Percentiles rank a stretch among this genome's conserved stretches.
These are phyloP conservation scores for Lamellibrachia luymesi DNA, from an alignment of 1,140 invertebrate genomes.

Conservation along the genomic window DNA sequence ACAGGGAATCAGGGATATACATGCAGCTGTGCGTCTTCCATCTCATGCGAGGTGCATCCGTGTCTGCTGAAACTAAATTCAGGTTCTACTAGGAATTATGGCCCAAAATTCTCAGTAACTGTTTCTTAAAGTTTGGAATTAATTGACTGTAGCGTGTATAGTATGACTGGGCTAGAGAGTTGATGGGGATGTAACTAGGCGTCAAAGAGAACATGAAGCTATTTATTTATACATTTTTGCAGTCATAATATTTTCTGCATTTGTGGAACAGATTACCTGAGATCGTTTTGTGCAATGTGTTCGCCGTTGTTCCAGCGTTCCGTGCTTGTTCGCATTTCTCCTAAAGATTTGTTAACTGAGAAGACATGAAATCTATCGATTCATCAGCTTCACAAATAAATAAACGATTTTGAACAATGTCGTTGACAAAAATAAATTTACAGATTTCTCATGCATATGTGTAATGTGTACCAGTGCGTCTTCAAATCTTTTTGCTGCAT, in stretches of 20 bases:
- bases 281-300: background rate
- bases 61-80: background rate
- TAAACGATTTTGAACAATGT: background rate
- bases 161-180: background rate
- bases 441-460: too few species aligned
- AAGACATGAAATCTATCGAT: background rate
- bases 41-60: background rate
- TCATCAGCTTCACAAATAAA: background rate
- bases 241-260: background rate
- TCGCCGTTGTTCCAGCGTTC: background rate
- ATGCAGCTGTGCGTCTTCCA: background rate
- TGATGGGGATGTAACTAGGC: background rate
- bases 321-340: background rate
- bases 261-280: background rate
- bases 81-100: background rate
- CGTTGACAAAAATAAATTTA: background rate
- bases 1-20: background rate
- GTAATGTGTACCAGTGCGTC: background rate
- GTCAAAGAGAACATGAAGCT: background rate
- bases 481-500: too few species aligned
- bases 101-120: background rate
- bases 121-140: background rate
- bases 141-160: background rate
- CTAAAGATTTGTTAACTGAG: background rate
- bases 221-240: background rate